Percentiles rank a stretch among this genome's conserved stretches.
Conservation (phyloP, 2,113 vertebrate genomes). For the Lampris incognitus region DNA sequence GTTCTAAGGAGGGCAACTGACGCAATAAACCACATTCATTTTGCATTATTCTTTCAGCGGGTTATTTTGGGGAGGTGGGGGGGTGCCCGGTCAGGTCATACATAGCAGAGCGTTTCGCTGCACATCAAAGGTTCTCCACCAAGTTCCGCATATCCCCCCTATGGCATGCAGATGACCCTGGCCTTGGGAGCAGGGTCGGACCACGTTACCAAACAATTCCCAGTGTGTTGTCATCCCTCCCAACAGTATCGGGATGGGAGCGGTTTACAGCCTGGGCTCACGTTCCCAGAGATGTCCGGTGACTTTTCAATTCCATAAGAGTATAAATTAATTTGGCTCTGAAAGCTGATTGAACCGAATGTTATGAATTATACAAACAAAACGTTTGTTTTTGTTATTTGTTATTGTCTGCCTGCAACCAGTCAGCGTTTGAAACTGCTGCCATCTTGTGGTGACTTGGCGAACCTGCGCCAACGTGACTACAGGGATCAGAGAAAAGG, state of each 20-base stretch:
- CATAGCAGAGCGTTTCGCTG: no score
- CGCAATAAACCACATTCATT: slow-evolving; percentile 11
- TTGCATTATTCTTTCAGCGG: not conserved
- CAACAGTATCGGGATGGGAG: no score
- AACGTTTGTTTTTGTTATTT: not conserved
- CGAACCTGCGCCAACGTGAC: not conserved
- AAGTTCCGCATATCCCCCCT: no score
- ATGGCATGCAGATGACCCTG: no score
- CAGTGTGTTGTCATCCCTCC: no score
- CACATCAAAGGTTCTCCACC: no score
- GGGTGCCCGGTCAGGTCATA: not conserved
- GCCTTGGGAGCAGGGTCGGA: no score
- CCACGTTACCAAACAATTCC: no score
- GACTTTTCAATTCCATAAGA: no score
- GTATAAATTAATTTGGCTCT: not conserved
- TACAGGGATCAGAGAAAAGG: not conserved
- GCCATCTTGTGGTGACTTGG: slow-evolving; percentile 60
- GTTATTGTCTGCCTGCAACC: slow-evolving; percentile 1
- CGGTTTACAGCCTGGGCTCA: no score
- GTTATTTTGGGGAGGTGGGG: not conserved
- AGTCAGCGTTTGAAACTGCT: slow-evolving; percentile 54
- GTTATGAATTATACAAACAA: not conserved
- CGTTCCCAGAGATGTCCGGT: no score
- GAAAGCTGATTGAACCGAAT: slow-evolving; percentile 2
- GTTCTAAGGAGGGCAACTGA: slow-evolving; percentile 35